phyloP scores from a whole-genome alignment of 2,797 vertebrate species.

The Arremon brunneinucha region DNA sequence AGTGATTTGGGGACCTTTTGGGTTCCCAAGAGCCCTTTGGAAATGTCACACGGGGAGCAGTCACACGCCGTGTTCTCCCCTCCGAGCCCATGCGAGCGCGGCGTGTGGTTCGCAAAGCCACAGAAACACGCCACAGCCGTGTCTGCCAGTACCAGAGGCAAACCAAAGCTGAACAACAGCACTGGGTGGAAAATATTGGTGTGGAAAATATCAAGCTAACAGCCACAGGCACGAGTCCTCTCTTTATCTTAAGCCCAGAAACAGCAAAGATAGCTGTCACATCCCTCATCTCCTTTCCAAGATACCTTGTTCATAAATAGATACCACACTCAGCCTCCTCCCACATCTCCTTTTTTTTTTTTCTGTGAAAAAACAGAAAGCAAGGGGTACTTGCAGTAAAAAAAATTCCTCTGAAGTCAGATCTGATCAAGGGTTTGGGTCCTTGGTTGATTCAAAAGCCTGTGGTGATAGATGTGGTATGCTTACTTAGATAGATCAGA shows the following conservation, averaged over 20 bases:
- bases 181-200: not conserved
- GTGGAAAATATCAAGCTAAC: not conserved
- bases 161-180: not conserved
- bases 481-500: conserved; percentile 31
- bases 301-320: not conserved
- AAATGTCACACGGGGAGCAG: not conserved
- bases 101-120: rapidly evolving
- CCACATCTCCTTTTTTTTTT: not conserved
- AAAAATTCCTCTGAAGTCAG: conserved; percentile 31
- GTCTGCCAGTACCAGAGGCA: not conserved
- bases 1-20: not conserved
- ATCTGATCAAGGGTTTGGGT: conserved; percentile 44
- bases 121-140: rapidly evolving
- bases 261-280: not conserved
- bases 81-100: rapidly evolving
- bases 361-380: not conserved
- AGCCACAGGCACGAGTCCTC: not conserved
- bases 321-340: not conserved
- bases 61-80: not conserved
- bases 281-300: not conserved
- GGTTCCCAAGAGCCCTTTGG: not conserved
- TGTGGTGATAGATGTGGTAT: conserved; percentile 48
- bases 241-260: not conserved
- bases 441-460: conserved; percentile 51
- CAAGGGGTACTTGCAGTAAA: not conserved